Conservation (phyloP, 2,888 invertebrate genomes). For the Drosophila ezoana region DNA sequence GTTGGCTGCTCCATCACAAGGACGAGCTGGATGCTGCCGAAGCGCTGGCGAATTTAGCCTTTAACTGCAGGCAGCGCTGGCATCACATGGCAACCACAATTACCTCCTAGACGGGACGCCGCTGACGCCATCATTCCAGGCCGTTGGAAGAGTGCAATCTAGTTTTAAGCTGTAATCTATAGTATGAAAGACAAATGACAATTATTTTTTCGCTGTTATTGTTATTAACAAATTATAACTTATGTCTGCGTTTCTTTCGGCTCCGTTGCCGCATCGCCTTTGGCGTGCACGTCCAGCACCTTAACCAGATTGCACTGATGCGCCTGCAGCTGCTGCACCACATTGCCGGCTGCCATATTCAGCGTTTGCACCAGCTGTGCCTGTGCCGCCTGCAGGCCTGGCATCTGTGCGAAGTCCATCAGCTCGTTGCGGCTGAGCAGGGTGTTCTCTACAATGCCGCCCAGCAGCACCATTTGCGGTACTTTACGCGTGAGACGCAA, state of each 20-base stretch:
- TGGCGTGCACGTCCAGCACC: slow-evolving; percentile 88
- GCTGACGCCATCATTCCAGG: slow-evolving; percentile 81
- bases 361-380: slow-evolving; percentile 89
- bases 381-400: slow-evolving; percentile 88
- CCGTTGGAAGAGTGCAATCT: slow-evolving; percentile 76
- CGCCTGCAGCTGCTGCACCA: slow-evolving; percentile 89
- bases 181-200: slow-evolving; percentile 68
- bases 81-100: slow-evolving; percentile 70
- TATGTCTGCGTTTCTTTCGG: slow-evolving; percentile 28
- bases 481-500: slow-evolving; percentile 89
- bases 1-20: slow-evolving; percentile 86
- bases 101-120: slow-evolving; percentile 66
- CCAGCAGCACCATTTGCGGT: slow-evolving; percentile 90
- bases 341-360: slow-evolving; percentile 87
- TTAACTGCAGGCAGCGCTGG: slow-evolving; percentile 84
- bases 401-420: slow-evolving; percentile 88
- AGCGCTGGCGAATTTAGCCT: slow-evolving; percentile 89
- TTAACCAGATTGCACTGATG: slow-evolving; percentile 89
- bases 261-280: slow-evolving; percentile 33
- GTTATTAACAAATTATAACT: slow-evolving; percentile 43
- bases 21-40: slow-evolving; percentile 92
- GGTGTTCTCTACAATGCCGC: slow-evolving; percentile 90
- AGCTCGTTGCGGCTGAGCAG: slow-evolving; percentile 90
- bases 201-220: slow-evolving; percentile 53
- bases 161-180: slow-evolving; percentile 55